A percentile compares a stretch with the other conserved stretches of the same genome.
Conservation (phyloP, 2,888 invertebrate genomes). For the Synanthedon andrenaeformis region DNA sequence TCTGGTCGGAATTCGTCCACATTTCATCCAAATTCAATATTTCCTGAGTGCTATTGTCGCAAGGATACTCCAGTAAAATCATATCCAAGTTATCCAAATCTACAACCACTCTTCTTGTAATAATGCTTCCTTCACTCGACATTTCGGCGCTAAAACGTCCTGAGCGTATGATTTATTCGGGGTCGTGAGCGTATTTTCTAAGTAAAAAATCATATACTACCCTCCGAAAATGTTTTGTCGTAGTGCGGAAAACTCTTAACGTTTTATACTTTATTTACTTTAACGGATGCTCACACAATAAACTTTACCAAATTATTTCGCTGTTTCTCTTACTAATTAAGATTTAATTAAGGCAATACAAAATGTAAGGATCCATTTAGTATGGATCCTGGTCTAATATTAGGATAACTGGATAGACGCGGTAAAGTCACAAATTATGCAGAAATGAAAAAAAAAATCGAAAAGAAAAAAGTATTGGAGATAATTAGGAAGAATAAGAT, state of each 20-base stretch:
- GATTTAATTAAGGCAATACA: too few relatives aligned
- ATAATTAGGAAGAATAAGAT: too few relatives aligned
- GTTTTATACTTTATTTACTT: too few relatives aligned
- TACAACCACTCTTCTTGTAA: neutral
- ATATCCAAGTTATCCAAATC: neutral
- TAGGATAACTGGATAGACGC: too few relatives aligned
- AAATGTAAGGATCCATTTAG: too few relatives aligned
- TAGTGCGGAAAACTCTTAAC: neutral
- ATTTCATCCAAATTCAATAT: neutral
- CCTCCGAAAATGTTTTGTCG: neutral
- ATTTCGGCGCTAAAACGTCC: neutral
- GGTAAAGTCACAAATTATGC: too few relatives aligned
- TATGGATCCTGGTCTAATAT: too few relatives aligned
- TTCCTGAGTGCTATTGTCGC: neutral
- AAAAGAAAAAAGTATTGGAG: too few relatives aligned
- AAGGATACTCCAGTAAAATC: neutral
- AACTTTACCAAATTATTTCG: too few relatives aligned
- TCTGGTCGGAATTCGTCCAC: neutral
- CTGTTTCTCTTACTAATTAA: too few relatives aligned
- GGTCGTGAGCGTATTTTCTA: conserved; percentile 24
- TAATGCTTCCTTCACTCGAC: neutral
- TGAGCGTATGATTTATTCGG: conserved; percentile 29
- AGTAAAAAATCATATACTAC: conserved; percentile 36
- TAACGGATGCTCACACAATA: too few relatives aligned
- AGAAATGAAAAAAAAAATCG: too few relatives aligned